Conservation (phyloP, 2,888 invertebrate species). For the Agrotis exclamationis region DNA sequence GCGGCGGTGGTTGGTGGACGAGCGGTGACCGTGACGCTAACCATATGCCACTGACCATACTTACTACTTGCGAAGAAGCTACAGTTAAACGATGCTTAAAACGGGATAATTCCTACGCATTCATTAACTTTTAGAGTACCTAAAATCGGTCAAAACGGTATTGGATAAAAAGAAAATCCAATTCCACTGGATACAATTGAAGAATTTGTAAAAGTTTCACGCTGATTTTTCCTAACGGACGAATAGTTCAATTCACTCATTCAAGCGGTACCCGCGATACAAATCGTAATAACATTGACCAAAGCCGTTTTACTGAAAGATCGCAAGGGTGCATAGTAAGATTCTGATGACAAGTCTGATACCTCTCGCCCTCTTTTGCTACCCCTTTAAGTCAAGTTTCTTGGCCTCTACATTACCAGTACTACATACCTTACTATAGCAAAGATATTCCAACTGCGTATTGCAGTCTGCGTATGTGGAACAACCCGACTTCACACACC, state of each 20-base stretch:
- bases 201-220: constrained; percentile 33
- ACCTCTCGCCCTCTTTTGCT: not conserved
- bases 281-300: constrained; percentile 48
- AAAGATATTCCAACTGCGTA: no score
- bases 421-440: not conserved
- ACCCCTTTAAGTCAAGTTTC: not conserved
- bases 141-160: constrained; percentile 1
- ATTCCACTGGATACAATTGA: constrained; percentile 16
- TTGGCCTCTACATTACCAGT: not conserved
- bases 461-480: no score
- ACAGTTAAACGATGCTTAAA: constrained; percentile 66
- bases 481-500: not conserved
- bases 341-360: not conserved
- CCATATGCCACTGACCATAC: constrained; percentile 75
- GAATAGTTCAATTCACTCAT: constrained; percentile 33
- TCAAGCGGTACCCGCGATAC: constrained; percentile 48
- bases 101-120: constrained; percentile 60
- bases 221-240: constrained; percentile 44
- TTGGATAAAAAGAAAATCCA: constrained; percentile 24
- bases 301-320: constrained; percentile 11
- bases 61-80: constrained; percentile 59
- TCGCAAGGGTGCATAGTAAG: constrained; percentile 1
- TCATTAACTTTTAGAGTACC: constrained; percentile 16
- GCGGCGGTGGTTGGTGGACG: constrained; percentile 62
- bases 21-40: constrained; percentile 78